These are phyloP conservation scores for Acleris emargana DNA, from an alignment of 2,888 invertebrate species.

Conservation along the genomic window DNA sequence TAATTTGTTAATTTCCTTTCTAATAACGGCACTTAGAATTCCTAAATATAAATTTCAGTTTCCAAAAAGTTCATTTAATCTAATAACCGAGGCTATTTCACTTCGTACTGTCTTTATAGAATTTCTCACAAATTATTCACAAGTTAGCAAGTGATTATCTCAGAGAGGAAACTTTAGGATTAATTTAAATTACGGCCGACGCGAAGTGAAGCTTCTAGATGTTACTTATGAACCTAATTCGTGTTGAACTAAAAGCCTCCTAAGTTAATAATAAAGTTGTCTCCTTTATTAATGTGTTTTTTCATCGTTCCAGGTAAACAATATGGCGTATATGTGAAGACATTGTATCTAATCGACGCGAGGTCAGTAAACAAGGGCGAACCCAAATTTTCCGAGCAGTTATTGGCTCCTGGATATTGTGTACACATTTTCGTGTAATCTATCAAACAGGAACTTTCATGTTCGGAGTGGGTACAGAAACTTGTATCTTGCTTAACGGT, in stretches of 20 bases:
- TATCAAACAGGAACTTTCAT: slow-evolving; percentile 13
- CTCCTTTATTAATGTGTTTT: slow-evolving; percentile 46
- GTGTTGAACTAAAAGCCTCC: background rate
- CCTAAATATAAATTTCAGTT: slow-evolving; percentile 14
- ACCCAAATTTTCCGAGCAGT: slow-evolving; percentile 26
- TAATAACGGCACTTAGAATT: slow-evolving; percentile 26
- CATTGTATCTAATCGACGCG: slow-evolving; percentile 38
- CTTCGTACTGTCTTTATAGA: slow-evolving; percentile 16
- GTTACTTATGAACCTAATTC: slow-evolving; percentile 14
- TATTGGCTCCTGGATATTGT: slow-evolving; percentile 23
- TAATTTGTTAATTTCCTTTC: slow-evolving; percentile 18
- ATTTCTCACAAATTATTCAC: slow-evolving; percentile 10
- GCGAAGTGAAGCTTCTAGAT: slow-evolving; percentile 24
- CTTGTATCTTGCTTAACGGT: background rate
- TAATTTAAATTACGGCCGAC: slow-evolving; percentile 12
- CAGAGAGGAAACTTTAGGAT: slow-evolving; percentile 22
- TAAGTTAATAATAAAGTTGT: slow-evolving; percentile 27
- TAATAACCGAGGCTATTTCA: slow-evolving; percentile 25
- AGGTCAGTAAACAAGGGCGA: slow-evolving; percentile 51
- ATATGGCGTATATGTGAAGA: slow-evolving; percentile 38
- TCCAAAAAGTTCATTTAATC: slow-evolving; percentile 16
- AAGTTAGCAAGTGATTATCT: slow-evolving; percentile 25
- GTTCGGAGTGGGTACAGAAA: slow-evolving; percentile 1
- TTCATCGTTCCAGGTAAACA: slow-evolving; percentile 70
- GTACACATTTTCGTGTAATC: slow-evolving; percentile 12